Conservation (phyloP, 2,888 invertebrate species). For the Colletes collaris region DNA sequence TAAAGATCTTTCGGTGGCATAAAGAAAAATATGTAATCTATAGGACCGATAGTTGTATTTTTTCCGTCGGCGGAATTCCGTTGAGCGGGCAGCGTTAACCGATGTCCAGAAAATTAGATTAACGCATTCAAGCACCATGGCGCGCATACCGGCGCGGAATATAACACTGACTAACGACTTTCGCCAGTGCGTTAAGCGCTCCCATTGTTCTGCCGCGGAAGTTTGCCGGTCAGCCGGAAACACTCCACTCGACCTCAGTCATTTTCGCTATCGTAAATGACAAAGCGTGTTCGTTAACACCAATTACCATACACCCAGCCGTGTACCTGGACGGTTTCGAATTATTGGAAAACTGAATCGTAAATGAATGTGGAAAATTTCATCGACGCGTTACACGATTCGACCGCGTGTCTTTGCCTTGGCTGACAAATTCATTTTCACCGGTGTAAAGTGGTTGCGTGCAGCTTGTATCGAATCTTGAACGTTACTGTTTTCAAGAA, state of each 20-base stretch:
- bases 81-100: constrained; percentile 53
- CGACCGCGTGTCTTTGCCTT: neutral
- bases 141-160: constrained; percentile 58
- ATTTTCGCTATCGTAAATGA: constrained; percentile 71
- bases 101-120: constrained; percentile 67
- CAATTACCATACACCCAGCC: constrained; percentile 63
- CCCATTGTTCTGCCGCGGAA: constrained; percentile 72
- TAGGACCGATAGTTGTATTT: no score
- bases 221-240: constrained; percentile 71
- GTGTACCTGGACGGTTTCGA: constrained; percentile 52
- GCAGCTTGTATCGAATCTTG: neutral
- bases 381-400: constrained; percentile 46
- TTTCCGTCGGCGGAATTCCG: constrained; percentile 18
- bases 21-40: no score
- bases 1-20: no score
- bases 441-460: no score
- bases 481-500: constrained; percentile 29
- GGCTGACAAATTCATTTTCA: neutral
- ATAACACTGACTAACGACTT: constrained; percentile 70
- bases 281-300: constrained; percentile 71
- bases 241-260: constrained; percentile 68
- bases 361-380: constrained; percentile 68
- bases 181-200: constrained; percentile 73
- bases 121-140: constrained; percentile 58
- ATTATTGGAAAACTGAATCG: constrained; percentile 67